These are phyloP conservation scores for Martes flavigula DNA, from an alignment of 2,797 vertebrate species.

Conservation along the genomic window DNA sequence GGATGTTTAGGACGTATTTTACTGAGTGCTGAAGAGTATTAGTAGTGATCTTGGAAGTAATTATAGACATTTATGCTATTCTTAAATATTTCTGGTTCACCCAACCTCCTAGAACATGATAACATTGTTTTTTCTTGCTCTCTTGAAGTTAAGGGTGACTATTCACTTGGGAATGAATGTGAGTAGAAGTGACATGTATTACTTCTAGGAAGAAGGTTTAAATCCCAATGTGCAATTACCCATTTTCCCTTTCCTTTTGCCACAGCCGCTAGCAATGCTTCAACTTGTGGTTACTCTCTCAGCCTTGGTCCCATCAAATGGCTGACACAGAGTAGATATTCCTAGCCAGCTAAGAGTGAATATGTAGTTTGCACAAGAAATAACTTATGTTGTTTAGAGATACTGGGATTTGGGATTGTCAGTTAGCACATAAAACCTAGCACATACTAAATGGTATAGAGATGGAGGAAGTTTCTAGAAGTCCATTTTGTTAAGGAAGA, in stretches of 20 bases:
- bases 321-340: background rate
- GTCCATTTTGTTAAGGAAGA: background rate
- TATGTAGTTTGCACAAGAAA: background rate
- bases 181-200: background rate
- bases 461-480: background rate
- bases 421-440: background rate
- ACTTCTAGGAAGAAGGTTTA: background rate
- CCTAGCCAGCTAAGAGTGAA: background rate
- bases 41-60: background rate
- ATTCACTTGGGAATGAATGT: slow-evolving; percentile 12
- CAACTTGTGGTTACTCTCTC: background rate
- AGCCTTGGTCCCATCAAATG: background rate
- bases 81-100: slow-evolving; percentile 40
- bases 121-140: slow-evolving; percentile 1
- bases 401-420: background rate
- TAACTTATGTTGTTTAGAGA: background rate
- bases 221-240: background rate
- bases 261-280: background rate
- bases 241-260: slow-evolving; percentile 10
- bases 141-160: background rate
- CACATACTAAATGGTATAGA: background rate
- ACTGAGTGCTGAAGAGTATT: background rate
- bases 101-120: slow-evolving; percentile 7
- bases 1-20: background rate
- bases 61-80: background rate